phyloP scores from a whole-genome alignment of 2,888 invertebrate species.

The Pristionchus japonicus region DNA sequence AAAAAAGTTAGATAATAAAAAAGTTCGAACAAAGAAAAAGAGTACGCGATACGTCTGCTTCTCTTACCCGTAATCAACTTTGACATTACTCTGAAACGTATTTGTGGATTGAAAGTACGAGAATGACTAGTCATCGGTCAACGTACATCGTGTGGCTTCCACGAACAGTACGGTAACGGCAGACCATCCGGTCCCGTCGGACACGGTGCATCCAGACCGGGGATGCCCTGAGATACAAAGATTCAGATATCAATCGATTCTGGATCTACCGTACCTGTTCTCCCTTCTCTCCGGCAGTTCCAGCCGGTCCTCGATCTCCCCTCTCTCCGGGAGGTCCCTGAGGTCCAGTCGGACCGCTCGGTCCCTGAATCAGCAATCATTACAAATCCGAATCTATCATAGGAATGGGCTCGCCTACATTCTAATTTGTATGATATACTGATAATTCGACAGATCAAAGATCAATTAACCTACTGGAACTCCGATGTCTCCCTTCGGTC shows the following conservation, averaged over 20 bases:
- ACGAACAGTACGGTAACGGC: constrained; percentile 89
- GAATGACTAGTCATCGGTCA: neutral
- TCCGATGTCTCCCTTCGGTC: constrained; percentile 69
- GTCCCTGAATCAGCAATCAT: constrained; percentile 54
- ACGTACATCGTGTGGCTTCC: constrained; percentile 70
- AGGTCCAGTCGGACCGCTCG: constrained; percentile 63
- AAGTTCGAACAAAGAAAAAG: neutral
- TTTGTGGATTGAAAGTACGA: neutral
- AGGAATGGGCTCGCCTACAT: too few relatives aligned
- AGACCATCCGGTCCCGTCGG: constrained; percentile 95
- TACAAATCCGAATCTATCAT: neutral
- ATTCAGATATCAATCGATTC: neutral
- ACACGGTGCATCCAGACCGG: constrained; percentile 98
- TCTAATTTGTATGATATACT: too few relatives aligned
- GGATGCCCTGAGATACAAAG: constrained; percentile 83
- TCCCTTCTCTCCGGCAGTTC: constrained; percentile 67
- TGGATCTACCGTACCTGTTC: constrained; percentile 51
- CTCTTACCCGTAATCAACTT: constrained; percentile 66
- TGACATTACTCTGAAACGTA: constrained; percentile 63
- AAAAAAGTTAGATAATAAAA: neutral
- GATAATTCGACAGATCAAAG: neutral
- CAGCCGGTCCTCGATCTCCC: constrained; percentile 62
- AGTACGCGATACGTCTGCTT: neutral
- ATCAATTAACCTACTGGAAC: constrained; percentile 52
- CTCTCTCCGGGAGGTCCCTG: constrained; percentile 57